These are phyloP conservation scores for Cirrhinus molitorella DNA, from an alignment of 2,797 vertebrate species.

Conservation along the genomic window DNA sequence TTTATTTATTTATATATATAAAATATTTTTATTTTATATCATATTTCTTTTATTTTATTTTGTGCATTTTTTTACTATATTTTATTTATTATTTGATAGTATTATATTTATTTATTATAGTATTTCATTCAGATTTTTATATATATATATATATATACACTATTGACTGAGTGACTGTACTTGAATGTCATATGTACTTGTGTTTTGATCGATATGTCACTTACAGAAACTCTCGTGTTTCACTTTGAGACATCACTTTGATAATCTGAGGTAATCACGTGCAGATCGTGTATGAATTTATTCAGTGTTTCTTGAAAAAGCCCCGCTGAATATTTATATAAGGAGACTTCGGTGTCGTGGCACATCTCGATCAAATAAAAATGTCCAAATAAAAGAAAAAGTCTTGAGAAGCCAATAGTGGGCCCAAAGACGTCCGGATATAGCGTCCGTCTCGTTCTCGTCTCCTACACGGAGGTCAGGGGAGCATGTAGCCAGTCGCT, in stretches of 20 bases:
- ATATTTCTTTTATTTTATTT: too few species aligned
- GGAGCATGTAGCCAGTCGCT: constrained; percentile 79
- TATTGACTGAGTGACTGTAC: background rate
- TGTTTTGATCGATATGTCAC: constrained; percentile 37
- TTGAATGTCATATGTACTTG: background rate
- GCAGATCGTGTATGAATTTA: background rate
- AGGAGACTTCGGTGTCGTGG: background rate
- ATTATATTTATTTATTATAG: too few species aligned
- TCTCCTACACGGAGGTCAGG: constrained; percentile 77
- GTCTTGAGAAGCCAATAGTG: constrained; percentile 2
- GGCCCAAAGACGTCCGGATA: background rate
- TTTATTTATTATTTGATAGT: too few species aligned
- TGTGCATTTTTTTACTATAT: too few species aligned
- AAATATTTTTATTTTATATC: too few species aligned
- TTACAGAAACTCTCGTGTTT: background rate
- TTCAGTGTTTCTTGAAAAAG: constrained; percentile 22
- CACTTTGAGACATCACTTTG: background rate
- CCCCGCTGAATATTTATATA: constrained; percentile 23
- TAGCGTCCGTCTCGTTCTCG: constrained; percentile 66
- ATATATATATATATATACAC: too few species aligned
- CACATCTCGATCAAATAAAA: background rate
- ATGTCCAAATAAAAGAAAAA: background rate
- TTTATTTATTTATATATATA: too few species aligned
- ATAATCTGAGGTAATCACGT: background rate
- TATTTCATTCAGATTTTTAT: too few species aligned